phyloP scores from a whole-genome alignment of 2,888 invertebrate species.

The Ophioninae sp. region DNA sequence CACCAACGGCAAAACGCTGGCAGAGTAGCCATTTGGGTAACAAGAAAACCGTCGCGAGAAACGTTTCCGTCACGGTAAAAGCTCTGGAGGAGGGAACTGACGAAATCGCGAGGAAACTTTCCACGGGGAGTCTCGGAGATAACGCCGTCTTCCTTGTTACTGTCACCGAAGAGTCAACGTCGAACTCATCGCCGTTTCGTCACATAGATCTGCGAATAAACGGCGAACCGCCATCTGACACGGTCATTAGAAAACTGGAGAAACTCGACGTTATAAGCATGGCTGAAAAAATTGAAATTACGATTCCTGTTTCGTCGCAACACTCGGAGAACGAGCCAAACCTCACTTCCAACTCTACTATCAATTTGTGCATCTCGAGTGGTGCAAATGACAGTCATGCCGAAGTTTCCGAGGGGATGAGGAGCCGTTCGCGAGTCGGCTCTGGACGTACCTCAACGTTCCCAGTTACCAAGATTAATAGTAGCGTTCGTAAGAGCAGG shows the following conservation, averaged over 20 bases:
- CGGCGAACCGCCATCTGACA: slow-evolving; percentile 67
- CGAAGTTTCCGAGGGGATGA: not conserved
- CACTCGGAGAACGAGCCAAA: not conserved
- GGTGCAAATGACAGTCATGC: not conserved
- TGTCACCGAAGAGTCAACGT: slow-evolving; percentile 54
- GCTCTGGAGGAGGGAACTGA: slow-evolving; percentile 20
- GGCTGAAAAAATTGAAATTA: slow-evolving; percentile 69
- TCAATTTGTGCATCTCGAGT: slow-evolving; percentile 49
- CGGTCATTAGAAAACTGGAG: slow-evolving; percentile 60
- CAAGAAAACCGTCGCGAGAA: slow-evolving; percentile 40
- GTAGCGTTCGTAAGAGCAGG: slow-evolving; percentile 3
- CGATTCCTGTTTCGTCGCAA: slow-evolving; percentile 54
- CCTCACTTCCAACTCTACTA: slow-evolving; percentile 34
- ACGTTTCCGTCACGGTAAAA: slow-evolving; percentile 64
- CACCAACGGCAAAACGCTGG: not conserved
- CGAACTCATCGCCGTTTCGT: slow-evolving; percentile 25
- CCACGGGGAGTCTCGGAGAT: slow-evolving; percentile 9
- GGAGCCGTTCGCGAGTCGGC: slow-evolving; percentile 14
- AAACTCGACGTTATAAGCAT: slow-evolving; percentile 67
- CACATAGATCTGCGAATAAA: slow-evolving; percentile 70
- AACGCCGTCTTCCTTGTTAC: slow-evolving; percentile 52
- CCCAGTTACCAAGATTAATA: slow-evolving; percentile 3
- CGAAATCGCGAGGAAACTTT: not conserved
- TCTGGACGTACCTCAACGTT: slow-evolving; percentile 12
- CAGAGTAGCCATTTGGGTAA: not conserved